Evolutionary conservation across 2,888 invertebrate species (phyloP).

Genomic region (Andricus curvator): DNA sequence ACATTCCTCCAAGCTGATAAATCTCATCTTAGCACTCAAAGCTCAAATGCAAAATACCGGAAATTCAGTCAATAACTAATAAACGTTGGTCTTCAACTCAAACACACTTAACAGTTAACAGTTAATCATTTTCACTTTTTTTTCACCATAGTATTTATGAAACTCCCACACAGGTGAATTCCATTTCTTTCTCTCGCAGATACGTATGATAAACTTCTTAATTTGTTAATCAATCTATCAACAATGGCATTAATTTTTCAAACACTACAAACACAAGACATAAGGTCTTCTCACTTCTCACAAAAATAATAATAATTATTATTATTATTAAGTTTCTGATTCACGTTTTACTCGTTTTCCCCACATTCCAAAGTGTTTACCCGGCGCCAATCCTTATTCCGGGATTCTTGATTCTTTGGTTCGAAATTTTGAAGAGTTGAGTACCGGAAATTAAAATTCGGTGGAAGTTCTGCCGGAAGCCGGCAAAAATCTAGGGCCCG

Average conservation of each 20-base stretch:
- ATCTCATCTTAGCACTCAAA: slow-evolving; percentile 23
- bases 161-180: neutral
- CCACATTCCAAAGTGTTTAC: slow-evolving; percentile 3
- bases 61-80: slow-evolving; percentile 30
- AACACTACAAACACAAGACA: neutral
- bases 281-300: too few species aligned
- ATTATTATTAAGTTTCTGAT: neutral
- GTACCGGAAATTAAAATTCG: slow-evolving; percentile 14
- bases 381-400: slow-evolving; percentile 9
- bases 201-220: neutral
- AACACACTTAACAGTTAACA: neutral
- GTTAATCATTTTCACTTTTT: slow-evolving; percentile 15
- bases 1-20: slow-evolving; percentile 36
- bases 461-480: slow-evolving; percentile 5
- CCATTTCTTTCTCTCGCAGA: neutral
- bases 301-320: neutral
- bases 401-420: neutral
- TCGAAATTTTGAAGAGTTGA: neutral
- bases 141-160: neutral
- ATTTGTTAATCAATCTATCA: neutral
- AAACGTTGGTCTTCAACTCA: neutral
- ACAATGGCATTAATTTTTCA: neutral
- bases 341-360: neutral
- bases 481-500: neutral
- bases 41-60: neutral